Evolutionary conservation across 23 tunicate species (phyloP).

Genomic region (Corella eumyota): DNA sequence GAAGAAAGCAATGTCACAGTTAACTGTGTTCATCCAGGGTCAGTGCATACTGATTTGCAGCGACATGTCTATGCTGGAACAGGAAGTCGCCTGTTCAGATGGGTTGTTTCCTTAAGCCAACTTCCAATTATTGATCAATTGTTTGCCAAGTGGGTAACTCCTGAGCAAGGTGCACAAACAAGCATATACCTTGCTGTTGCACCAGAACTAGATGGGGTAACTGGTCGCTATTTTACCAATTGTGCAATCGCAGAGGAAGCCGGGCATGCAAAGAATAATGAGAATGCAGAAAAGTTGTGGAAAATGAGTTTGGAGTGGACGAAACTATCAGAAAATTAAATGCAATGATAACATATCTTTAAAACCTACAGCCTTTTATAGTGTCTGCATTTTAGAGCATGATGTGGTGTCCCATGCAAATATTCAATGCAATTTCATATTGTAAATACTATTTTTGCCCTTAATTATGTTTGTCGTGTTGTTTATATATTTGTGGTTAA

Average conservation of each 20-base stretch:
- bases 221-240: constrained; percentile 18
- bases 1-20: no score
- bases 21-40: constrained; percentile 36
- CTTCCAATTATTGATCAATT: background rate
- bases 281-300: constrained; percentile 6
- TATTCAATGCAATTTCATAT: no score
- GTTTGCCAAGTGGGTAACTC: constrained; percentile 8
- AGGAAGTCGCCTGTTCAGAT: constrained; percentile 13
- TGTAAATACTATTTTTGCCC: no score
- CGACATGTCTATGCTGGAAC: constrained; percentile 9
- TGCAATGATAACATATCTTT: no score
- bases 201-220: constrained; percentile 26
- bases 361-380: no score
- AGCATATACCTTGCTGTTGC: constrained; percentile 42
- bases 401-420: no score
- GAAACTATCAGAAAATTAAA: no score
- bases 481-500: no score
- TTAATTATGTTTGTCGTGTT: no score
- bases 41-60: no score
- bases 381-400: no score
- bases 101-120: no score
- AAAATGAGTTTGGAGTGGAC: constrained; percentile 2
- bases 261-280: background rate
- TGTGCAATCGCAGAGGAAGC: constrained; percentile 1
- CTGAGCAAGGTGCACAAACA: constrained; percentile 52